Evolutionary conservation across 2,797 vertebrate genomes (phyloP).

Genomic region (Sebastes baramenuke): DNA sequence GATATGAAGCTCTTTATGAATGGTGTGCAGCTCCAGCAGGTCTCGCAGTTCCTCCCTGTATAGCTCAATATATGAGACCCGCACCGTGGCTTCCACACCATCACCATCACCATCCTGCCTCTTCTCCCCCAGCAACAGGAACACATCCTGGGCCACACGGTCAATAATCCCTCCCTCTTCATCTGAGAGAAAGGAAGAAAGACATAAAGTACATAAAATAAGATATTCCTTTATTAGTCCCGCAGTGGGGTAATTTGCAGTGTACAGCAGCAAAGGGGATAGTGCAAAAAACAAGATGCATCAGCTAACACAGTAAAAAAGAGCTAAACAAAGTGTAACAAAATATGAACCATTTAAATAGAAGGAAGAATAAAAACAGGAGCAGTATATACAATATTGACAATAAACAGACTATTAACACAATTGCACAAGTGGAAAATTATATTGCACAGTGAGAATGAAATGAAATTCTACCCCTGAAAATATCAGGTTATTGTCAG

Average conservation of each 20-base stretch:
- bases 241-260: no score
- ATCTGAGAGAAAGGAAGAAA: slow-evolving; percentile 57
- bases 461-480: no score
- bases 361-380: fast-evolving
- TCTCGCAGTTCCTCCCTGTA: slow-evolving; percentile 91
- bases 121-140: slow-evolving; percentile 84
- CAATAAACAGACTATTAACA: no score
- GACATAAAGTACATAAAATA: neutral
- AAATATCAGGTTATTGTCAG: no score
- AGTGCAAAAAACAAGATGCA: no score
- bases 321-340: no score
- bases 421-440: no score
- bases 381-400: no score
- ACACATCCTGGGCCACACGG: slow-evolving; percentile 89
- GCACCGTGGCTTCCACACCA: slow-evolving; percentile 73
- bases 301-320: no score
- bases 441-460: no score
- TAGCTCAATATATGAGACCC: slow-evolving; percentile 90
- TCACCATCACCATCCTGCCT: slow-evolving; percentile 31
- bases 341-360: no score
- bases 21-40: slow-evolving; percentile 86
- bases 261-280: no score
- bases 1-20: slow-evolving; percentile 87
- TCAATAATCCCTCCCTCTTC: slow-evolving; percentile 89
- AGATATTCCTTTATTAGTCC: neutral